Conservation (phyloP, 1,140 invertebrate species). For the Atta colombica region DNA sequence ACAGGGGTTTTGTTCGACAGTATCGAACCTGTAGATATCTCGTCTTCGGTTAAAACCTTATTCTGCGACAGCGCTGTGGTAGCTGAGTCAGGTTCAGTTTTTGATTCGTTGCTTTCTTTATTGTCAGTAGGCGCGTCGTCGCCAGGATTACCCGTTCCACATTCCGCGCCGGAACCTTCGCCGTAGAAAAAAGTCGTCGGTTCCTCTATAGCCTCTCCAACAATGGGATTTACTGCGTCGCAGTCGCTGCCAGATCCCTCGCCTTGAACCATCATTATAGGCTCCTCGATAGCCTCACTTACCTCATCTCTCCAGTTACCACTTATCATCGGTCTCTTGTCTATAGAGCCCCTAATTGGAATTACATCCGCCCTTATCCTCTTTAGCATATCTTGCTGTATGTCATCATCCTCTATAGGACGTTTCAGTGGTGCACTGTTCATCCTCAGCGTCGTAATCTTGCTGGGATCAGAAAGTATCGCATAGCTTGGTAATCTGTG, state of each 20-base stretch:
- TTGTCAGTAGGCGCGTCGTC: conserved; percentile 80
- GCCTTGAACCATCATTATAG: conserved; percentile 91
- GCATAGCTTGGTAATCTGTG: conserved; percentile 83
- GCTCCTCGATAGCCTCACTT: conserved; percentile 91
- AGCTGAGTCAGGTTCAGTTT: conserved; percentile 76
- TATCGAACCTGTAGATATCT: conserved; percentile 75
- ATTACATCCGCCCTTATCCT: conserved; percentile 82
- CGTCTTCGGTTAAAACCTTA: conserved; percentile 82
- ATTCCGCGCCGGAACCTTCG: conserved; percentile 91
- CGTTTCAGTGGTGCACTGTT: conserved; percentile 78
- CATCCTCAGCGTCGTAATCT: conserved; percentile 82
- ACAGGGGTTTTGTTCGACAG: conserved; percentile 67
- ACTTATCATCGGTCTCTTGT: conserved; percentile 77
- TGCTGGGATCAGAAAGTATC: conserved; percentile 84
- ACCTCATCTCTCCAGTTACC: conserved; percentile 86
- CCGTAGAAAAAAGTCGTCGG: conserved; percentile 91
- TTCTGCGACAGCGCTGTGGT: conserved; percentile 70
- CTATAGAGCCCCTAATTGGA: conserved; percentile 77
- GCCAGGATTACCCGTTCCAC: conserved; percentile 89
- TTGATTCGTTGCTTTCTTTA: conserved; percentile 80
- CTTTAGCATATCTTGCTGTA: conserved; percentile 78
- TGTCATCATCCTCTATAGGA: conserved; percentile 79
- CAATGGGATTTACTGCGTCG: conserved; percentile 87
- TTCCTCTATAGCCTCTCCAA: conserved; percentile 91
- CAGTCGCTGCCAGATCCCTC: conserved; percentile 91